Evolutionary conservation across 2,797 vertebrate genomes (phyloP), one percentile per base, ranked within the genome.

Genomic region (Bucorvus abyssinicus): DNA sequence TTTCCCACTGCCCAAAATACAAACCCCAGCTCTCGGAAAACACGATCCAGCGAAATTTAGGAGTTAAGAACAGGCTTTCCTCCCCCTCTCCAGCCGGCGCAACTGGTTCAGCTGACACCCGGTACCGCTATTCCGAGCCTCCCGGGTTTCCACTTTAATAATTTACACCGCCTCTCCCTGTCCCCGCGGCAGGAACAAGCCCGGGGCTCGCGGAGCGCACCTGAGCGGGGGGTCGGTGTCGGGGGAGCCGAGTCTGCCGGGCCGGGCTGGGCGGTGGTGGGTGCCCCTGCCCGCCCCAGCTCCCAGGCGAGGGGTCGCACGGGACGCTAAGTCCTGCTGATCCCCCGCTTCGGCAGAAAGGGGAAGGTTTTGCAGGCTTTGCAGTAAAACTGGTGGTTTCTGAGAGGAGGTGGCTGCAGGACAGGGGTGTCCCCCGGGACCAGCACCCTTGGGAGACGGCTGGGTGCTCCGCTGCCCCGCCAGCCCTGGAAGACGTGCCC

Each of bases 81-180:
- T 12, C 4, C 29, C 22, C 49, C 10, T 2, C 15, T 27, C 87
- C 42, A 26, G 89, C 55, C 21, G 70, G 70, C 52, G 77, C 32
- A 18, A n/a, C 0, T 32, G 5, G 76, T 52, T 76, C 89, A 82
- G 93, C 84, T 74, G 94, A 94, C 82, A 94, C 93, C 89, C 4
- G 36, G 92, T 8, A 36, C 68, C 63, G 82, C 78, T 69, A 34
- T 56, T 18, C 69, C 0, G 24, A 61, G 79, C 91, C 82, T 91
- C 82, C 93, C 71, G 73, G 29, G 16, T 96, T 96, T 96, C 96
- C 96, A 96, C 76, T 71, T 96, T n/a, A 96, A 96, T 96, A 95
- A 96, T 96, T 96, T 18, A 96, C 71, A 26, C 27, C 91, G 56
- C 96, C 94, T 94, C 69, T 18, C 40, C 5, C 29, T 30, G 84